Base-by-base conservation (phyloP, 2,888 invertebrate species). In the Pocota personata region DNA sequence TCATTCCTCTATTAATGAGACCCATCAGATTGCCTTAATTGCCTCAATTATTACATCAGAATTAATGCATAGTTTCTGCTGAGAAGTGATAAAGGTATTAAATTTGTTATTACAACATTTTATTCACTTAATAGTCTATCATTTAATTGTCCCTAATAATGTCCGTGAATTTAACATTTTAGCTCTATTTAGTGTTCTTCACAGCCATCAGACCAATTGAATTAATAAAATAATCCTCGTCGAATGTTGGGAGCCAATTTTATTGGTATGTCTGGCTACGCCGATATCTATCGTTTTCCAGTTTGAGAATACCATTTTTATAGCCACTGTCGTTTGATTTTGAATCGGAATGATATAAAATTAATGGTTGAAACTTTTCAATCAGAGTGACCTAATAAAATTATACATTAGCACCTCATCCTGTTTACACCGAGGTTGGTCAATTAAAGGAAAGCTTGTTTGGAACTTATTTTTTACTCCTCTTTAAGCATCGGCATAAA, bases 301-400 rank as follows among this genome's bases (percentile, higher is more conserved):
- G 30, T 57, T 40, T 30, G 32, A 46, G 57, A 57, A 43, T 8
- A 1, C 16, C 19, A 43, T 57, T 57, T 57, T 71, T 57, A 71
- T 43, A 10, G 57, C 43, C 43, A 48, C 40, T 24, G 37, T 46
- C 57, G 27, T 57, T 57, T 57, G 43, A 43, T 43, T 57, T 10
- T 43, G 40, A 57, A 57, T 71, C 10, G 69, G 19, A 57, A 71
- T 71, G 43, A 14, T 8, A 71, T 71, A 46, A 71, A 71, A 46
- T 71, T 46, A 46, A 57, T 71, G 43, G 32, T 21, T 21, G 27
- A 21, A 71, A 71, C 57, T 71, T 71, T 57, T 10, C 32, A 46
- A 30, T 71, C 30, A 14, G 2, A 43, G 55, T 32, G 69, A 43
- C 32, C 16, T 19, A 43, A 57, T 71, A 57, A 69, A 71, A 71